Evolutionary conservation across 2,888 invertebrate species (phyloP).

Genomic region (Lithophane socia): DNA sequence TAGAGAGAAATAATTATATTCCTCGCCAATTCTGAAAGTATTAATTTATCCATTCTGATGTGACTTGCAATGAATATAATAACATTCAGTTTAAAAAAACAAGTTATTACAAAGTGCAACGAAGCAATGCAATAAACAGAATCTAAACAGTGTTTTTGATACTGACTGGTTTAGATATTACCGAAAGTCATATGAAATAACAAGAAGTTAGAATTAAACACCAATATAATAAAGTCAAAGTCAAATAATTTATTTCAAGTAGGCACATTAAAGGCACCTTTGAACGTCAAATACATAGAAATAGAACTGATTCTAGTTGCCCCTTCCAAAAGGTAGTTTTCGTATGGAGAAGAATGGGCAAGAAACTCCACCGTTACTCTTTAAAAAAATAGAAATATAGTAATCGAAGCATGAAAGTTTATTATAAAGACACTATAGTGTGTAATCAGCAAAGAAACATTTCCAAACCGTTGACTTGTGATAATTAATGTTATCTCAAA

Average conservation of each 20-base stretch:
- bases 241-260: too few species aligned
- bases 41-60: neutral
- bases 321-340: too few species aligned
- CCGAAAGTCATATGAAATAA: neutral
- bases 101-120: slow-evolving; percentile 9
- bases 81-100: neutral
- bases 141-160: slow-evolving; percentile 1
- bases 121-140: slow-evolving; percentile 10
- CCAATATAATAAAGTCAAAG: neutral
- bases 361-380: too few species aligned
- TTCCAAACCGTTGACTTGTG: too few species aligned
- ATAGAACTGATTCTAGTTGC: too few species aligned
- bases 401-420: neutral
- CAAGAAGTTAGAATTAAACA: neutral
- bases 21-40: neutral
- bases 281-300: too few species aligned
- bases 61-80: neutral
- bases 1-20: neutral
- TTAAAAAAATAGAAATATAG: too few species aligned
- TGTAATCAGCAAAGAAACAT: neutral
- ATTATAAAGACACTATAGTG: neutral
- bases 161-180: neutral
- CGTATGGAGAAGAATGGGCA: too few species aligned
- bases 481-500: neutral
- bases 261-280: too few species aligned